Evolutionary conservation across 1,140 invertebrate species (phyloP).

Genomic region (Apis florea): DNA sequence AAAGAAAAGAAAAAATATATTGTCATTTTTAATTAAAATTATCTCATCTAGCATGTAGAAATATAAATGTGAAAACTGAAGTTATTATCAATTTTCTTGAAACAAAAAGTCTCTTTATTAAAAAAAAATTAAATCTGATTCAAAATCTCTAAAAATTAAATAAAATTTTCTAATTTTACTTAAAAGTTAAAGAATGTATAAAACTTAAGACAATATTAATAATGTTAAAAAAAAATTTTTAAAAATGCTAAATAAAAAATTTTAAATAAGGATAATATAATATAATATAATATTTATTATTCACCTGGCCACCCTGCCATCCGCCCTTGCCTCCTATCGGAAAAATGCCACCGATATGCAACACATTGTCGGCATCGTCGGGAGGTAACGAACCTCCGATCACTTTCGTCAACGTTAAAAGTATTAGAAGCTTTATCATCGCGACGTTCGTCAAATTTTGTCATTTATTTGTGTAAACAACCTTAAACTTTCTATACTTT

Average conservation of each 20-base stretch:
- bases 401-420: constrained; percentile 60
- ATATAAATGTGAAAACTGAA: too few relatives aligned
- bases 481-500: background rate
- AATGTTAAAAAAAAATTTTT: too few relatives aligned
- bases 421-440: constrained; percentile 64
- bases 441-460: background rate
- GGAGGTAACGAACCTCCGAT: constrained; percentile 66
- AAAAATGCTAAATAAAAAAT: too few relatives aligned
- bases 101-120: too few relatives aligned
- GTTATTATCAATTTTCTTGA: too few relatives aligned
- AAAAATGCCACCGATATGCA: constrained; percentile 99
- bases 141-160: too few relatives aligned
- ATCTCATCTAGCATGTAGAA: too few relatives aligned
- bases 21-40: too few relatives aligned
- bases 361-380: constrained; percentile 83
- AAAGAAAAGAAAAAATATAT: background rate
- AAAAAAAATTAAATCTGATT: too few relatives aligned
- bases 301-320: constrained; percentile 94
- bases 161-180: too few relatives aligned
- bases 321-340: constrained; percentile 97
- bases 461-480: constrained; percentile 1
- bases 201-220: too few relatives aligned
- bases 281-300: constrained; percentile 9
- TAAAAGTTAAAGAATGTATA: too few relatives aligned
- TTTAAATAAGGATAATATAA: background rate